Evolutionary conservation across 2,888 invertebrate species (phyloP), one percentile per base, ranked within the genome.

Genomic region (Pherbina coryleti): DNA sequence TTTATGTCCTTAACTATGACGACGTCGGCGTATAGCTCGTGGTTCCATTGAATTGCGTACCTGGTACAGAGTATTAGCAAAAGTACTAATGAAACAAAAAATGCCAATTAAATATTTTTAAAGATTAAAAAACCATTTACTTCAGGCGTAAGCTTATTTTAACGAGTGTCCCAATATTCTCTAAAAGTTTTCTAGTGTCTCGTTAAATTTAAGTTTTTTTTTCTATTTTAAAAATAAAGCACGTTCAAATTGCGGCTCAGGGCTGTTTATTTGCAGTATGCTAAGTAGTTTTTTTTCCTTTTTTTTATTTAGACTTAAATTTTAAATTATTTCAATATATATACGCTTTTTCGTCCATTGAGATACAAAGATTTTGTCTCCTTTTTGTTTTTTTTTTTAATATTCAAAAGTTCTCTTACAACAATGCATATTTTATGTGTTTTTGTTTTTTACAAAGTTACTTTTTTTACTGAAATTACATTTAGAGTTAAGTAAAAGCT

Each of bases 401-500:
- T 72, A 70, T 44, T 75, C 69, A 34, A 34, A 73, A 70, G 44
- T 55, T 78, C 69, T 69, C 70, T 37, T 75, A 60, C 28, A 75
- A 67, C 62, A 64, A 28, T 73, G 44, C 76, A 62, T 73, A n/a
- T 76, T 73, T 62, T 57, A 34, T 78, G 57, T 79, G n/a, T 67
- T 44, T 55, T 60, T 67, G 67, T 22, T 76, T 64, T 71, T 76
- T 71, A 55, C 53, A 69, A 70, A 69, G 31, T 51, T 69, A 28
- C 69, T 49, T 66, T 67, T 67, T 69, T 69, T 53, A 5, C 19
- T 55, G 5, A 55, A 69, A 69, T 69, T 69, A 69, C 69, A 69
- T 69, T 69, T 69, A 69, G 51, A 69, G 28, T 51, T 66, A 69
- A 62, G 60, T 60, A 74, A 69, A 79, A 79, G 73, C 72, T 76